Percentiles rank a stretch among this genome's conserved stretches.
Conservation (phyloP, 2,888 invertebrate species). For the Pedicia rivosa region DNA sequence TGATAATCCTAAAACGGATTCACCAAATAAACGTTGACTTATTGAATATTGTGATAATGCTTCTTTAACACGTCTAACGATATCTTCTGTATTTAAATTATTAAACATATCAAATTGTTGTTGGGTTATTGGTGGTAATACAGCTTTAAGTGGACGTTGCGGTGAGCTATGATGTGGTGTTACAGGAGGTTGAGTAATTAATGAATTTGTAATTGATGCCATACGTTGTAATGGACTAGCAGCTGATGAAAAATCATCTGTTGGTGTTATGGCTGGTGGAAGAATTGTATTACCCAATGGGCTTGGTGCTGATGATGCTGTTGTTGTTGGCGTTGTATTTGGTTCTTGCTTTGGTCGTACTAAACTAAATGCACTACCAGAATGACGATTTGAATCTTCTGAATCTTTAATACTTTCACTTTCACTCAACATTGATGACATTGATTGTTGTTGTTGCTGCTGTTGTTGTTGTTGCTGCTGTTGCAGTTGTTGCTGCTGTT, state of each 20-base stretch:
- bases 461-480: conserved; percentile 33
- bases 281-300: conserved; percentile 73
- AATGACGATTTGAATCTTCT: conserved; percentile 18
- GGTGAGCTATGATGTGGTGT: conserved; percentile 71
- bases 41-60: conserved; percentile 91
- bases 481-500: conserved; percentile 32
- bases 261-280: conserved; percentile 67
- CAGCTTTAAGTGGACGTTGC: conserved; percentile 86
- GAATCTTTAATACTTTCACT: conserved; percentile 45
- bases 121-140: conserved; percentile 94
- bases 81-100: conserved; percentile 95
- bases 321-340: conserved; percentile 41
- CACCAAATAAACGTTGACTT: conserved; percentile 95
- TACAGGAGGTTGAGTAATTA: conserved; percentile 78
- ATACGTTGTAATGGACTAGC: conserved; percentile 92
- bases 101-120: conserved; percentile 98
- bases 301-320: conserved; percentile 66
- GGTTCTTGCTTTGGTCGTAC: conserved; percentile 74
- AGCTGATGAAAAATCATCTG: conserved; percentile 68
- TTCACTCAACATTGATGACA: conserved; percentile 23
- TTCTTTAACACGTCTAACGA: conserved; percentile 91
- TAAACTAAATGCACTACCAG: conserved; percentile 66
- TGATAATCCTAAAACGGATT: conserved; percentile 89
- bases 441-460: too few species aligned
- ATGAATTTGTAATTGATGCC: conserved; percentile 95